phyloP scores from a whole-genome alignment of 2,797 vertebrate species.

The Aphelocoma californica region DNA sequence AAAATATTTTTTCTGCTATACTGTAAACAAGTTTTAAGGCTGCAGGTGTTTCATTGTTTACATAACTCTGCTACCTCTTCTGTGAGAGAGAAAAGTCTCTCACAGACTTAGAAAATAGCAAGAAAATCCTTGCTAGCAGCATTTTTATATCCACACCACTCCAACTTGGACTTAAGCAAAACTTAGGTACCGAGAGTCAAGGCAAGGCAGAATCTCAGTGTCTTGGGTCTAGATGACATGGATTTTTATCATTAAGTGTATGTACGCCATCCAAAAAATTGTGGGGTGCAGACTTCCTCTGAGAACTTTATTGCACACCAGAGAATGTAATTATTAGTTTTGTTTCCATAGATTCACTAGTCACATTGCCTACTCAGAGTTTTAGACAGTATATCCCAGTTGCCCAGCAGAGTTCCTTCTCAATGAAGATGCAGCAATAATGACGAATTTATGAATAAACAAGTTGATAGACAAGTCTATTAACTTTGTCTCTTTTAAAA shows the following conservation, averaged over 20 bases:
- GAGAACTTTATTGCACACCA: not conserved
- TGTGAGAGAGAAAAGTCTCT: too few relatives aligned
- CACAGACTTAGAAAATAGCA: too few relatives aligned
- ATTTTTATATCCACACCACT: not conserved
- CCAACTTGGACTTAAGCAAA: not conserved
- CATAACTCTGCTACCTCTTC: too few relatives aligned
- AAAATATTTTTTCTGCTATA: too few relatives aligned
- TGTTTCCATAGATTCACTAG: not conserved
- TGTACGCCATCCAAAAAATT: not conserved
- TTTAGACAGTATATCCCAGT: not conserved
- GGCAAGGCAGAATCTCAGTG: not conserved
- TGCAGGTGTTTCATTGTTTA: too few relatives aligned
- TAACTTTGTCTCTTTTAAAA: not conserved
- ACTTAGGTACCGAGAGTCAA: not conserved
- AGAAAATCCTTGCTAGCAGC: too few relatives aligned
- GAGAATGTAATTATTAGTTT: not conserved
- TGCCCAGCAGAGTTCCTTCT: not conserved
- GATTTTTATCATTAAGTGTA: not conserved
- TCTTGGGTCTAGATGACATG: too few relatives aligned
- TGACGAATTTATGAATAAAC: not conserved
- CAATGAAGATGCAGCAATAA: not conserved
- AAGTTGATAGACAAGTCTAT: not conserved
- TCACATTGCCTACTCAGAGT: not conserved
- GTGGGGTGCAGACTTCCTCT: not conserved
- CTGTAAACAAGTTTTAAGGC: too few relatives aligned